These are phyloP conservation scores for Phortica okadai DNA, from an alignment of 2,888 invertebrate genomes.

Conservation along the genomic window DNA sequence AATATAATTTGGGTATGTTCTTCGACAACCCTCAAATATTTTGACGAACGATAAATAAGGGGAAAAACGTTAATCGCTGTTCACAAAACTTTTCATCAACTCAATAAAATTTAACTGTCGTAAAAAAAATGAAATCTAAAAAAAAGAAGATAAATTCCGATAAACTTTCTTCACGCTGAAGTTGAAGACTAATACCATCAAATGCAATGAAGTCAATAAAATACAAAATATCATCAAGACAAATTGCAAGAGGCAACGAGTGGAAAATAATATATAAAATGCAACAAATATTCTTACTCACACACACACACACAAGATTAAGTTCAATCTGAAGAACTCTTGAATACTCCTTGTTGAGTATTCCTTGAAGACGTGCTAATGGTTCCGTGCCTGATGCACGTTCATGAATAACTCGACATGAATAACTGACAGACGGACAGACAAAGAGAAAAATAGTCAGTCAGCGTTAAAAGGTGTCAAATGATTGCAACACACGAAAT, in stretches of 20 bases:
- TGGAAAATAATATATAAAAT: constrained; percentile 9
- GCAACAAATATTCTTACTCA: constrained; percentile 7
- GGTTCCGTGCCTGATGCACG: not conserved
- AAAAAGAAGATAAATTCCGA: not conserved
- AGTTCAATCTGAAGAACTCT: not conserved
- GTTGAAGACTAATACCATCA: not conserved
- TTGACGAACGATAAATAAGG: too few relatives aligned
- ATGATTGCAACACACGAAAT: not conserved
- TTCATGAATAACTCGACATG: not conserved
- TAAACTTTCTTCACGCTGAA: not conserved
- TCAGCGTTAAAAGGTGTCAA: constrained; percentile 32
- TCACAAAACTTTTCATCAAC: not conserved
- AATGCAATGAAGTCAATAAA: constrained; percentile 28
- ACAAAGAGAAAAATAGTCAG: not conserved
- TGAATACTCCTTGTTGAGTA: not conserved
- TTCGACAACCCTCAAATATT: too few relatives aligned
- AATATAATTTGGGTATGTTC: too few relatives aligned
- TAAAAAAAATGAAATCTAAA: not conserved
- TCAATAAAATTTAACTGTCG: constrained; percentile 63
- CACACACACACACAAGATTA: not conserved
- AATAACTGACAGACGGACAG: not conserved
- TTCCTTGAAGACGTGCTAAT: constrained; percentile 7
- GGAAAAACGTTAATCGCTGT: too few relatives aligned
- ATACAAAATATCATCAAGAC: constrained; percentile 8
- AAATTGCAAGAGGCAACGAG: constrained; percentile 10